These are phyloP conservation scores for Lycocorax pyrrhopterus DNA, from an alignment of 2,113 vertebrate genomes.

Conservation along the genomic window DNA sequence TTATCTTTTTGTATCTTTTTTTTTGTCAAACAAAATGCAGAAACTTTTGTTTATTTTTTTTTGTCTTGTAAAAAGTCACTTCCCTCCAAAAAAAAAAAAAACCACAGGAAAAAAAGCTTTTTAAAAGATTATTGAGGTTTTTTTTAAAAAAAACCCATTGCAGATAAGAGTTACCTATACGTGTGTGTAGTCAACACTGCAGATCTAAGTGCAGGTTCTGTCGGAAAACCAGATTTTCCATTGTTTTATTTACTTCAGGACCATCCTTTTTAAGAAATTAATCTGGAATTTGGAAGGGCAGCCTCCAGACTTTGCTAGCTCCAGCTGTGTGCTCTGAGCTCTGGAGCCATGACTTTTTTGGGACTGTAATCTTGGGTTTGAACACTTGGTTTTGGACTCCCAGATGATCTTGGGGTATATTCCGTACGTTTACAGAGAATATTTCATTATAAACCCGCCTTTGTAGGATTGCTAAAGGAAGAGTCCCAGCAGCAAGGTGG, in stretches of 20 bases:
- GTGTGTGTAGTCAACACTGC: background rate
- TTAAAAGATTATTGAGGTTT: background rate
- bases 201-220: background rate
- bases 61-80: background rate
- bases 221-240: background rate
- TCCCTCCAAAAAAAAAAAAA: background rate
- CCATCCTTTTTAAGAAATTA: background rate
- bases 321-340: background rate
- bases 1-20: background rate
- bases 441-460: background rate
- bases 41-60: background rate
- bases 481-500: background rate
- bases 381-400: background rate
- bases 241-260: background rate
- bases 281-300: background rate
- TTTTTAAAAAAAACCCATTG: fast-evolving
- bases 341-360: background rate
- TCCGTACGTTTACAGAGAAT: background rate
- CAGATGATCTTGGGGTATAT: background rate
- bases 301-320: background rate
- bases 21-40: background rate
- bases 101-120: background rate
- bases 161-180: background rate
- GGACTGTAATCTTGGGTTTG: background rate
- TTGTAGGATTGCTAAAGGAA: background rate